Base-by-base conservation (phyloP, 2,888 invertebrate genomes). In the Corythucha ciliata region DNA sequence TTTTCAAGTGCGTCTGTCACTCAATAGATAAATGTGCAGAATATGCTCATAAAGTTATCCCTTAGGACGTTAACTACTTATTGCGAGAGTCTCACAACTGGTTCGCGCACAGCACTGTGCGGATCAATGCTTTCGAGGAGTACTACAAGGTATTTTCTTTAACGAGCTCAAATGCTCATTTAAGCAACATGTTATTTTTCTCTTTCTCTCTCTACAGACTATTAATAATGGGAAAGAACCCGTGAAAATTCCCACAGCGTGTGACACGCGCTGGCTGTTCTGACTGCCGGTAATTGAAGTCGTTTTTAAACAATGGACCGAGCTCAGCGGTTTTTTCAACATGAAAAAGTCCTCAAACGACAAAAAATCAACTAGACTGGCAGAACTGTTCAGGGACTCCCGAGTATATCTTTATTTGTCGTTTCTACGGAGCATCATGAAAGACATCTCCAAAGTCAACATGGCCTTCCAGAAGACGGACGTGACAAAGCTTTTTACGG, bases 251-350 rank as follows among this genome's bases (percentile, higher is more conserved):
- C n/a, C n/a, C n/a, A n/a, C n/a, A n/a, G n/a, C n/a, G n/a, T n/a
- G n/a, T n/a, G n/a, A n/a, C n/a, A n/a, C n/a, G n/a, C n/a, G n/a
- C n/a, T n/a, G 29, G 29, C 8, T 29, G 29, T 12, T 29, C 29
- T 29, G 29, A 12, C 29, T 37, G 8, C 41, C 22, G 25, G 32
- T 44, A 37, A n/a, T n/a, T n/a, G n/a, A n/a, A n/a, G n/a, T n/a
- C n/a, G n/a, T n/a, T n/a, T n/a, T n/a, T n/a, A n/a, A n/a, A n/a
- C n/a, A n/a, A n/a, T n/a, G n/a, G n/a, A n/a, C n/a, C n/a, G n/a
- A n/a, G n/a, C n/a, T n/a, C n/a, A n/a, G n/a, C n/a, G n/a, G n/a
- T n/a, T n/a, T n/a, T n/a, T n/a, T n/a, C n/a, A n/a, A n/a, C n/a
- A n/a, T n/a, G n/a, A n/a, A n/a, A n/a, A n/a, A n/a, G n/a, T n/a